Base-by-base conservation (phyloP, 1,140 invertebrate genomes). In the Bombus impatiens region DNA sequence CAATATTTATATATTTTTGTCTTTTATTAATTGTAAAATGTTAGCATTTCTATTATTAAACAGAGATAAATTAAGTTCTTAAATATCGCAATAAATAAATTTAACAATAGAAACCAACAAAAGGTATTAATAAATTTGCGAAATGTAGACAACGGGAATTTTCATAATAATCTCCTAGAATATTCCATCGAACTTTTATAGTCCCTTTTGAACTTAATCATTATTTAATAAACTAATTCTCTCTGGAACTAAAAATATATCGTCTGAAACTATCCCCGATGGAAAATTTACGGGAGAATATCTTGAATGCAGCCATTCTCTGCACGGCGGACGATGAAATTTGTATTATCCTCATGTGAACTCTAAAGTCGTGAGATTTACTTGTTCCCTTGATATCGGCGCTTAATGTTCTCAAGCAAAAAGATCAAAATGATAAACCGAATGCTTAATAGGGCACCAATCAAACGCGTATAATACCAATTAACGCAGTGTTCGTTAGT, bases 401-500 rank as follows among this genome's bases (percentile, higher is more conserved):
- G 28, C 32, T 4, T 25, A 22, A 28, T 15, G 18, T 22, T 47
- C 40, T n/a, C 32, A n/a, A 22, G 72, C 18, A 53, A 47, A 13
- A 10, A 35, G 25, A 82, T 82, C n/a, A 12, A 47, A 47, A 67
- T 28, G 37, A 65, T 74, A 74, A 18, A 47, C 37, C 32, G 3
- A 2, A 25, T 9, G 42, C 35, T 70, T 57, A 70, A 80, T 37
- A 65, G 42, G 25, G 42, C 57, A 35, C 81, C 57, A 67, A 65
- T 76, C 59, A 65, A 62, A 76, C 25, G 18, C 25, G 32, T n/a
- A 25, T 15, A 75, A 37, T 53, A 44, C 6, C 37, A 74, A 82
- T 74, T 74, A 74, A 74, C 70, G 40, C 25, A 59, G 13, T 13
- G 53, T 62, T 82, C 53, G 57, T 65, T 65, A 74, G 37, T 65